Conservation (phyloP, 64 coral and sea anemone genomes). For the Montipora capricornis region DNA sequence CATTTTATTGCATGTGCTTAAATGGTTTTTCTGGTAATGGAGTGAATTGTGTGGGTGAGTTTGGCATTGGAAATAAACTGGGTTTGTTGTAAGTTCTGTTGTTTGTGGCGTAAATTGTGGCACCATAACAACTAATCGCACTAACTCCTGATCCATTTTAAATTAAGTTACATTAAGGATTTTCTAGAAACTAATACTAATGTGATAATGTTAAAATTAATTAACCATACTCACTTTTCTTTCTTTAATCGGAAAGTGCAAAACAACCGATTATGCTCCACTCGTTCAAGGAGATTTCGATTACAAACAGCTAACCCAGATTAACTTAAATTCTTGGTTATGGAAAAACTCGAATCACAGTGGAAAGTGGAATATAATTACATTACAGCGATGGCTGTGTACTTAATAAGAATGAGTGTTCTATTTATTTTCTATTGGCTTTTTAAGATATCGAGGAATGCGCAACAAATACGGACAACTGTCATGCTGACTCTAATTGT, state of each 20-base stretch:
- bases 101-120: neutral
- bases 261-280: too few species aligned
- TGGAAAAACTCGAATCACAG: too few species aligned
- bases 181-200: neutral
- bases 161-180: neutral
- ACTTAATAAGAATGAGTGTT: too few species aligned
- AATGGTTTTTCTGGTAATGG: constrained; percentile 77
- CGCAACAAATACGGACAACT: constrained; percentile 25
- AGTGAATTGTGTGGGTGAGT: constrained; percentile 64
- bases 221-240: too few species aligned
- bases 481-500: constrained; percentile 61
- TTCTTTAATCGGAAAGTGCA: too few species aligned
- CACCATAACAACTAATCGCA: neutral
- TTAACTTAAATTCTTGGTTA: neutral
- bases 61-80: neutral
- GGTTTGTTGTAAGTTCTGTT: neutral
- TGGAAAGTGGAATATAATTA: neutral
- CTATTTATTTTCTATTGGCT: neutral
- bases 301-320: neutral
- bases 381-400: neutral
- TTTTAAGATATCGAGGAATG: constrained; percentile 65
- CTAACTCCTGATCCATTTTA: constrained; percentile 37
- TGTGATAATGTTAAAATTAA: neutral
- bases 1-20: constrained; percentile 65
- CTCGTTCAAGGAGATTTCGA: too few species aligned